Percentiles rank a stretch among this genome's conserved stretches.
Conservation (phyloP, 2,113 vertebrate species). For the Mus spicilegus region DNA sequence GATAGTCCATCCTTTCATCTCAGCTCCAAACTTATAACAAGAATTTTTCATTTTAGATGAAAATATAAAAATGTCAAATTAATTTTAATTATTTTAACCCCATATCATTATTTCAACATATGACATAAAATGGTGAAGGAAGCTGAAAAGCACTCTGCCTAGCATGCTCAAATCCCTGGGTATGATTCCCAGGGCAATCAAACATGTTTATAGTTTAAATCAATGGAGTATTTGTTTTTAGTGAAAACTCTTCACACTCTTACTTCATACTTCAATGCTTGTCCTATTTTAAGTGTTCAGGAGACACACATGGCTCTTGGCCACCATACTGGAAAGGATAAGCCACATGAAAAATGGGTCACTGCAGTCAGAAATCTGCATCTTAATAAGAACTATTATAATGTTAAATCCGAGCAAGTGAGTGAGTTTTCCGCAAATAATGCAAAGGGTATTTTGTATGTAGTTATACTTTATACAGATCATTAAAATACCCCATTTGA, state of each 20-base stretch:
- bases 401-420: constrained; percentile 16
- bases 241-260: background rate
- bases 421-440: constrained; percentile 15
- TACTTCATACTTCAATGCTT: background rate
- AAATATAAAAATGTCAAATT: background rate
- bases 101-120: constrained; percentile 5
- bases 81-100: constrained; percentile 18
- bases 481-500: background rate
- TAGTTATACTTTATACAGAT: background rate
- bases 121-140: background rate
- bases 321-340: background rate
- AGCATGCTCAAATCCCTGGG: background rate
- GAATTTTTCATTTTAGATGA: background rate
- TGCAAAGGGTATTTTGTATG: background rate
- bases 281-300: background rate
- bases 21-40: background rate
- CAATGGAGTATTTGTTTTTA: background rate
- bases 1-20: too few species aligned
- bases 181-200: background rate
- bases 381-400: constrained; percentile 35
- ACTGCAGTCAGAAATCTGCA: background rate
- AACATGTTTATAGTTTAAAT: background rate
- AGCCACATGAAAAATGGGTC: background rate
- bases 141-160: background rate
- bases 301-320: background rate